Base-by-base conservation (phyloP, 2,113 vertebrate species). In the Rhinichthys klamathensis region DNA sequence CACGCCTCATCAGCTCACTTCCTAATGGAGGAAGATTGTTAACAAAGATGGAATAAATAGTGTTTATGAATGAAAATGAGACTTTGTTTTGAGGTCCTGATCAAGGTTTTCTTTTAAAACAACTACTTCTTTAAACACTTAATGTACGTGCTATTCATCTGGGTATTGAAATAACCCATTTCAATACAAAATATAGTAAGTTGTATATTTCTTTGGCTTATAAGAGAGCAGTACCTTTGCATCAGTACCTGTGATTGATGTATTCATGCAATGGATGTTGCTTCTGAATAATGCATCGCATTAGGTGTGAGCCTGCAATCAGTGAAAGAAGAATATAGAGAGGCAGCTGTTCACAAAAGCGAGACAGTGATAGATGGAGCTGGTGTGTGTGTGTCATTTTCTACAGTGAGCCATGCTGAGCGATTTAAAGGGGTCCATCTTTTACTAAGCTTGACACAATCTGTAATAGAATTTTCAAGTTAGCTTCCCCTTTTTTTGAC, bases 391-490 rank as follows among this genome's bases (percentile, higher is more conserved):
- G 32, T 70, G 54, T 63, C 58, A 27, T 44, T 79, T 79, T 70
- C 23, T 49, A 83, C 63, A 80, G 74, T 61, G 51, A 73, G 77
- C 51, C 35, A 16, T 72, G 44, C 63, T 38, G 27, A 83, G 44
- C 1, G 41, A 69, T 65, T 44, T 13, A 60, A 49, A 32, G 44
- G 27, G 51, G 63, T 18, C 61, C 38, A 46, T 84, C 60, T 81
- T 79, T 85, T 82, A 44, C 21, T 30, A 18, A 76, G 51, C 67
- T 84, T 80, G 80, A 87, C 80, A 41, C 72, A 84, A 82, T 86
- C 84, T 73, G n/a, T 89, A 87, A 85, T 85, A 51, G 69, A 56
- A 89, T 85, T 86, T 85, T 65, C 27, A 84, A 74, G 63, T 41
- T 35, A 41, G 82, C 15, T 41, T 76, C 63, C 56, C 15, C 46